Base-by-base conservation (phyloP, 2,113 vertebrate genomes). In the Bos javanicus region DNA sequence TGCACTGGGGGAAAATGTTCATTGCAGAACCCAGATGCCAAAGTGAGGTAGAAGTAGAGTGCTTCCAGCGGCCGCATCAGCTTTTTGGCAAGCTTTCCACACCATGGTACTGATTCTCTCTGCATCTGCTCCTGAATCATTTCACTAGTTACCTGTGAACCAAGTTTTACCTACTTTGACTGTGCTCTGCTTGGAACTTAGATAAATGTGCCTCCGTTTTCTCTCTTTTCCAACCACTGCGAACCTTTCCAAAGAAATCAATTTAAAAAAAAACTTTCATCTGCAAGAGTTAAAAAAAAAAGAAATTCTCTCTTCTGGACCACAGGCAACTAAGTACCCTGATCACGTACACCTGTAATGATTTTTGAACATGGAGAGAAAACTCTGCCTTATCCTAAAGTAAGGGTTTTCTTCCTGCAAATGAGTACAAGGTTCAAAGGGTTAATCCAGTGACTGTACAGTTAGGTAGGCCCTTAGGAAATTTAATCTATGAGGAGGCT, bases 11-110 rank as follows among this genome's bases (percentile, higher is more conserved):
- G 67, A 93, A 94, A 87, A 90, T 94, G 94, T 86, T 97, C 89
- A 78, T 96, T 98, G 96, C 48, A 87, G 95, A 97, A 96, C 97
- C 97, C 98, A 98, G 97, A 97, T 98, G 98, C 97, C 96, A 96
- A 95, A 92, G 86, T 52, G 76, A 91, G 85, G 95, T 97, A 98
- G 98, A 98, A 92, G 90, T 59, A 71, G 74, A 96, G 97, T 10
- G 33, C 89, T 97, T 98, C 96, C 97, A 91, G 92, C 15, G 56
- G 87, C 96, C 95, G 87, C 98, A 98, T 97, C 98, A 99, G 97
- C 97, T 97, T 97, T 97, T 98, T 98, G 99, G 98, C 98, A 98
- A 78, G 90, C 64, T 97, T 83, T 92, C 92, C 64, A 74, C 93
- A 52, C 93, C 89, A 83, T 97, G 93, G 95, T 82, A 92, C 94